Evolutionary conservation across 2,888 invertebrate species (phyloP), one percentile per base, ranked within the genome.

Genomic region (Mesorhabditis belari): DNA sequence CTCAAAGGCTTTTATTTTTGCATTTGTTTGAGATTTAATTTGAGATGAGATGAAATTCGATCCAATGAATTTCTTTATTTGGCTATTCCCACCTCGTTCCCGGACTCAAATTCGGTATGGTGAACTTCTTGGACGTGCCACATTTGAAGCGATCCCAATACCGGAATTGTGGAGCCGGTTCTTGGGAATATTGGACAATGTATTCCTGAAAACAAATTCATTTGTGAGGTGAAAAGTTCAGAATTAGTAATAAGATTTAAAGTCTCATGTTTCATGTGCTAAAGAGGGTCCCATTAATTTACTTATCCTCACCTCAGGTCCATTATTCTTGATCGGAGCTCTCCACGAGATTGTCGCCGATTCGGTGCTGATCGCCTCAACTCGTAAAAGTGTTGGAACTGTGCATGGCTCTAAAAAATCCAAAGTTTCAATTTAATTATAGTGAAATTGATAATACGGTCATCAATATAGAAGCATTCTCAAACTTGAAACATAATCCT

Each of bases 121-220:
- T 79, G 57, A 78, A 80, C 35, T 69, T 58, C 24, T 69, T 74
- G 44, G 71, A 61, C 19, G 61, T 61, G n/a, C 77, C 79, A 24
- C 72, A 69, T 61, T 61, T 59, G 64, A 69, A 78, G 57, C 65
- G 58, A 57, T 60, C 64, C 79, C 79, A 79, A 61, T 76, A 76
- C 17, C 68, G 69, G 60, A 80, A 80, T 52, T 74, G 77, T 1
- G 79, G 79, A 3, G 79, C 78, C 1, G 79, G 79, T 55, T 79
- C 79, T 64, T 80, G 77, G 0, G 75, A 64, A 58, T 67, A 79
- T 60, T 77, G 71, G n/a, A 79, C 65, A 3, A 77, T 67, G 60
- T 79, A 79, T 23, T 67, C 71, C 75, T 77, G 60, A 58, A 69
- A 63, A 17, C 23, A 5, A 58, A n/a, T 24, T 55, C 25, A n/a